Conservation (phyloP, 2,113 vertebrate species). For the Rutilus rutilus region DNA sequence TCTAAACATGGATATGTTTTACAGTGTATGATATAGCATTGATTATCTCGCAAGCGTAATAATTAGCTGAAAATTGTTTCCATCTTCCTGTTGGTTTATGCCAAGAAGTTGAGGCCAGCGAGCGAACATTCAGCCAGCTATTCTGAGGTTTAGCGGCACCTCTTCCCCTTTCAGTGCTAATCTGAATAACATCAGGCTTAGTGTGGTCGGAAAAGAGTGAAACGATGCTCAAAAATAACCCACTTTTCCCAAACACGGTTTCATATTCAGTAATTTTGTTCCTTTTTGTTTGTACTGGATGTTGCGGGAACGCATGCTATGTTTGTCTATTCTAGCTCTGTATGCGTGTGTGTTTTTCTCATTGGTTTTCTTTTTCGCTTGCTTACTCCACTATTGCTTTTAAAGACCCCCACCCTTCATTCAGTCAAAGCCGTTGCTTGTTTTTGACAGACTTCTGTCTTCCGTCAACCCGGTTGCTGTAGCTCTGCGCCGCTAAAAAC, state of each 20-base stretch:
- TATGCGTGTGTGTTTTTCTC: constrained; percentile 29
- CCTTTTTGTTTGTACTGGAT: constrained; percentile 49
- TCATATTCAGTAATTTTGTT: constrained; percentile 48
- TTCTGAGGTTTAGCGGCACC: constrained; percentile 46
- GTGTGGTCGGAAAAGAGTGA: constrained; percentile 44
- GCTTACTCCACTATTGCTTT: constrained; percentile 38
- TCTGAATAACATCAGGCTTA: constrained; percentile 52
- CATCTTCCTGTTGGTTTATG: constrained; percentile 17
- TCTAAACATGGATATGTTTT: not conserved
- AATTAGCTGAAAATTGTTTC: constrained; percentile 13
- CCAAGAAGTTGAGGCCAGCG: not conserved
- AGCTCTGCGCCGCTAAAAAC: constrained; percentile 58
- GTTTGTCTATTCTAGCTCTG: constrained; percentile 25
- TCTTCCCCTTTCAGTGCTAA: constrained; percentile 27
- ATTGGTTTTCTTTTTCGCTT: constrained; percentile 31
- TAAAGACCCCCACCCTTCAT: constrained; percentile 59
- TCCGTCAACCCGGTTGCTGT: constrained; percentile 35
- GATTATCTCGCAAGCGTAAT: not conserved
- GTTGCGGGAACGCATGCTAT: constrained; percentile 33
- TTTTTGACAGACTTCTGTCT: constrained; percentile 44
- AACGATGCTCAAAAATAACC: constrained; percentile 48
- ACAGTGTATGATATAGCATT: not conserved
- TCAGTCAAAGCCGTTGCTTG: constrained; percentile 61
- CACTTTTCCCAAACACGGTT: constrained; percentile 45
- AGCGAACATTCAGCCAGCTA: constrained; percentile 28